Base-by-base conservation (phyloP, 2,797 vertebrate genomes). In the Pteropus rufus region DNA sequence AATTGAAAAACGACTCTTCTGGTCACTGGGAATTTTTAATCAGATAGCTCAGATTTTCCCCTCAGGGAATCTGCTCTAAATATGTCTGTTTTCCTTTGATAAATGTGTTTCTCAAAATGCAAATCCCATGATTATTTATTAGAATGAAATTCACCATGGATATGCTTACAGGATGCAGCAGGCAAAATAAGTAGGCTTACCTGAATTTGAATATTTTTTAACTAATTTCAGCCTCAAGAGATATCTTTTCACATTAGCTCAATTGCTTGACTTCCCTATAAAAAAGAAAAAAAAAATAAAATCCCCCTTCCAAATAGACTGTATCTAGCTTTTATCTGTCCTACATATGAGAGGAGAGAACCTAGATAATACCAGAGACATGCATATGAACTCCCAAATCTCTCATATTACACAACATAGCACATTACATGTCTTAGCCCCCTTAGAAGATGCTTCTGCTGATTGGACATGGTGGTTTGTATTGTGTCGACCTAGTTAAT, bases 1-100 rank as follows among this genome's bases (percentile, higher is more conserved):
- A 49, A 24, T 29, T 60, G 10, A 93, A 91, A 89, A 58, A 82
- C 29, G 92, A 85, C 3, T 65, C 86, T 67, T 90, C 88, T 85
- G 19, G 24, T 88, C 80, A 26, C n/a, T 89, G 39, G 34, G 39
- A 26, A 93, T 92, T 97, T 91, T 39, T 41, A 84, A 84, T 91
- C 54, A 87, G 49, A 65, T 69, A 89, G 39, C 26, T 91, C 60
- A 89, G 70, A 85, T 49, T 49, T 49, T 49, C 15, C 46, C 46
- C 46, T 49, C 46, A 49, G 46, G 14, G 10, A 94, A 86, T 83
- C 15, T 90, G 49, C 4, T 95, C 36, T 39, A 96, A 94, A 89
- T 95, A 77, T 44, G n/a, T 54, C 19, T 81, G 14, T 90, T 93
- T 92, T 90, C 70, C 11, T 64, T 34, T 89, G 24, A 8, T 70